Percentiles rank a stretch among this genome's conserved stretches.
Evolutionary conservation across 2,888 invertebrate species (phyloP).

Genomic region (Melanotus villosus): DNA sequence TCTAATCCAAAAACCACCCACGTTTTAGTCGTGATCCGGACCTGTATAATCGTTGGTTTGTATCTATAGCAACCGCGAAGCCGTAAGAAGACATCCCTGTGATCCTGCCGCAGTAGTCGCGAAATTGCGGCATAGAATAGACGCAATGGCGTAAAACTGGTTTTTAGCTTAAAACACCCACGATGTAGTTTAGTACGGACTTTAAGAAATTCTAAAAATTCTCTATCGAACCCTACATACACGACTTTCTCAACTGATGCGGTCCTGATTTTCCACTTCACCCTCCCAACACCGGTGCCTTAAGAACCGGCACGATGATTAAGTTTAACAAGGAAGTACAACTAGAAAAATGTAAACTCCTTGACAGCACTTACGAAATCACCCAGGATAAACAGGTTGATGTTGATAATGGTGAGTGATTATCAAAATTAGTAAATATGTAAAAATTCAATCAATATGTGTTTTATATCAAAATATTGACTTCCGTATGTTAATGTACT

Average conservation of each 20-base stretch:
- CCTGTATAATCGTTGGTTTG: conserved; percentile 24
- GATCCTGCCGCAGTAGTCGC: conserved; percentile 43
- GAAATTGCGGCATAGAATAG: conserved; percentile 41
- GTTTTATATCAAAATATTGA: background rate
- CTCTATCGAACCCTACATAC: background rate
- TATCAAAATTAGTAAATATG: background rate
- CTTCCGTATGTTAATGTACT: too few relatives aligned
- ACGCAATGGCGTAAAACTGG: conserved; percentile 42
- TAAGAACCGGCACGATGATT: conserved; percentile 54
- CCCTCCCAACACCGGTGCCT: too few relatives aligned
- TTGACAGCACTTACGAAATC: conserved; percentile 60
- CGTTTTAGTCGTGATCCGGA: conserved; percentile 13
- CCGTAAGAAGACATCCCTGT: conserved; percentile 50
- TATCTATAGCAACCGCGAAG: conserved; percentile 55
- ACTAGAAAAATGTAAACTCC: conserved; percentile 57
- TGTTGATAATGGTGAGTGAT: conserved; percentile 59
- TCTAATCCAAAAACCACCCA: conserved; percentile 2
- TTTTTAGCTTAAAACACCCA: background rate
- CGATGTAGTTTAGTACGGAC: conserved; percentile 15
- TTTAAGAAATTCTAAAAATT: background rate
- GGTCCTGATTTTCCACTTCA: conserved; percentile 3
- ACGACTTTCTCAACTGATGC: background rate
- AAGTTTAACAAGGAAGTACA: conserved; percentile 58
- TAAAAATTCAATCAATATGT: background rate
- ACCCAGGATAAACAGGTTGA: conserved; percentile 54